Base-by-base conservation (phyloP, 2,888 invertebrate species). In the Tetramorium bicarinatum region DNA sequence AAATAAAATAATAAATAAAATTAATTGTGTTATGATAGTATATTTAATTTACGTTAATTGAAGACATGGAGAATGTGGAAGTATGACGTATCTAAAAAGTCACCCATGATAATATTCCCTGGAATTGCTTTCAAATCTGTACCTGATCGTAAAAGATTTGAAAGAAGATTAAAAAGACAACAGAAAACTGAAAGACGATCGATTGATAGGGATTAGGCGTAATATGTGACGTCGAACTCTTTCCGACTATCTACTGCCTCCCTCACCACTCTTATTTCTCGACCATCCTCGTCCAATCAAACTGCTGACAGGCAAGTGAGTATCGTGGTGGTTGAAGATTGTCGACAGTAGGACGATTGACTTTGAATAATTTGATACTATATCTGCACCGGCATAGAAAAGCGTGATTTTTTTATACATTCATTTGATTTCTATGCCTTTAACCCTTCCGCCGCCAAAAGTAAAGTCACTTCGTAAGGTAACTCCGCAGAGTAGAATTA, bases 161-260 rank as follows among this genome's bases (percentile, higher is more conserved):
- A 66, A 80, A 21, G 25, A 52, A 64, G 4, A 67, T 13, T 8
- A 59, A 41, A 29, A 59, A 72, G 74, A 83, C 80, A 71, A 67
- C 82, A 44, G 29, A 21, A 82, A 80, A 74, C 59, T 66, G 72
- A 85, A 66, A 83, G 85, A 81, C 88, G 83, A 76, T 64, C 47
- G 21, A 86, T 71, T 88, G 86, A 76, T 83, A 87, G 84, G 89
- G 87, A 88, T 87, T 89, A 88, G 87, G 86, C 87, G 89, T 88
- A 93, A 93, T 92, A 91, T 93, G 91, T 92, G 90, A 93, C 93
- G 90, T 93, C 93, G 92, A 93, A 93, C 92, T 91, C 90, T 90
- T 88, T 88, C 90, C 89, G 90, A 92, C 88, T 91, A 87, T 82
- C 62, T 82, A 54, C 15, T n/a, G 18, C 34, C 74, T 29, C 18